A percentile compares a stretch with the other conserved stretches of the same genome.
Conservation (phyloP, 2,113 vertebrate species). For the Pristiophorus japonicus region DNA sequence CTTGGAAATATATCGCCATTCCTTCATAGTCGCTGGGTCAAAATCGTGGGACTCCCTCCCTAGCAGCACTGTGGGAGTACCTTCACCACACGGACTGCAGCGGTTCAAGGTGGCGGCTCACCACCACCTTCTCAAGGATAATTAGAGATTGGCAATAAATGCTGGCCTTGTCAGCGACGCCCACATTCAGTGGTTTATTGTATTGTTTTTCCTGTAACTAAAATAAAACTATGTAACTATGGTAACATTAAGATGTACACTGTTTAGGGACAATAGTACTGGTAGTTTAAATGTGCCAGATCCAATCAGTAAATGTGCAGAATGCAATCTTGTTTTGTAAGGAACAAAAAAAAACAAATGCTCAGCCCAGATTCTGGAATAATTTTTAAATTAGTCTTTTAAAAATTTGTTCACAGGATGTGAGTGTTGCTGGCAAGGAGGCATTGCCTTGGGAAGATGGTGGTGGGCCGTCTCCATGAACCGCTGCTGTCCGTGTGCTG, state of each 20-base stretch:
- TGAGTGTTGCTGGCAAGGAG: not conserved
- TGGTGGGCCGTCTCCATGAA: not conserved
- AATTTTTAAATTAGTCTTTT: not conserved
- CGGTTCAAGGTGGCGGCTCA: too few relatives aligned
- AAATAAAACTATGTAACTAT: too few relatives aligned
- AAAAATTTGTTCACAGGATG: not conserved
- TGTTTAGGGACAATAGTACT: slow-evolving; percentile 55
- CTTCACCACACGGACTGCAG: too few relatives aligned
- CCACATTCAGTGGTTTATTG: too few relatives aligned
- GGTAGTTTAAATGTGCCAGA: slow-evolving; percentile 51
- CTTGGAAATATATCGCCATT: too few relatives aligned
- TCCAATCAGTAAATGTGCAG: slow-evolving; percentile 67
- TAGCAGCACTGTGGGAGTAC: too few relatives aligned
- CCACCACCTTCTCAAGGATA: too few relatives aligned
- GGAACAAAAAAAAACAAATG: slow-evolving; percentile 51
- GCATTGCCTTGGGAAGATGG: not conserved
- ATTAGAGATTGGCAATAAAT: too few relatives aligned
- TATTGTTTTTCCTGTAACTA: slow-evolving; percentile 60
- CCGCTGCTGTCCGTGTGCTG: not conserved
- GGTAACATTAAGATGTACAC: slow-evolving; percentile 65
- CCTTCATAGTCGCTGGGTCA: too few relatives aligned
- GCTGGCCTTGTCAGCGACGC: too few relatives aligned
- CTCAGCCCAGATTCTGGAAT: not conserved
- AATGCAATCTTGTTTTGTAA: slow-evolving; percentile 72
- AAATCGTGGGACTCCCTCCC: too few relatives aligned